phyloP scores from a whole-genome alignment of 2,888 invertebrate species.

The Pheosia gnoma region DNA sequence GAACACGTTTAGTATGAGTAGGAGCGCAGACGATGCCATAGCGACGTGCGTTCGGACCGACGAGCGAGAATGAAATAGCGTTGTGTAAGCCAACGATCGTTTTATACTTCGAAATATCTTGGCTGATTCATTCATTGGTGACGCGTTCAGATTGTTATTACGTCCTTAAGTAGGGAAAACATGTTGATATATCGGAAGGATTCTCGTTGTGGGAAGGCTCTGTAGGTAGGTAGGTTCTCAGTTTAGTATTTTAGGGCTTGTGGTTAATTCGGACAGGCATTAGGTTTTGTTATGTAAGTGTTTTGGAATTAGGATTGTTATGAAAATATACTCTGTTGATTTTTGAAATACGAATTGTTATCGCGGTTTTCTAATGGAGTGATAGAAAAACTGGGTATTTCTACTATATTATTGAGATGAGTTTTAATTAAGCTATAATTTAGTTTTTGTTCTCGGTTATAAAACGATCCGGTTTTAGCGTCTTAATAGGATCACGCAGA shows the following conservation, averaged over 20 bases:
- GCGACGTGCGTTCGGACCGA: slow-evolving; percentile 30
- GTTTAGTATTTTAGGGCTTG: not conserved
- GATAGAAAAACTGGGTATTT: no score
- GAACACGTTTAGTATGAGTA: slow-evolving; percentile 60
- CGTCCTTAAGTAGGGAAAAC: not conserved
- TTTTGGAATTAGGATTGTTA: not conserved
- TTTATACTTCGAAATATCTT: slow-evolving; percentile 48
- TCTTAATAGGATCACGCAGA: no score
- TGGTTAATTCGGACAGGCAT: not conserved
- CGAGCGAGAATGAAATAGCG: slow-evolving; percentile 62
- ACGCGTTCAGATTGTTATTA: slow-evolving; percentile 13
- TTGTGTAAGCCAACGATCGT: slow-evolving; percentile 30
- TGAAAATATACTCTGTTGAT: no score
- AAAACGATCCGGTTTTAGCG: no score
- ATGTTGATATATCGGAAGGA: slow-evolving; percentile 1
- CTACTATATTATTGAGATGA: no score
- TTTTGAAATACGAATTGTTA: no score
- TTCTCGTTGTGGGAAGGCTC: not conserved
- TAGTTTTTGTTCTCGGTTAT: no score
- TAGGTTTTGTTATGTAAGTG: not conserved
- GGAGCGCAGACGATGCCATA: slow-evolving; percentile 40
- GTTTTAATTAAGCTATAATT: no score
- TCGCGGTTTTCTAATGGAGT: no score
- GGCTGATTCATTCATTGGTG: slow-evolving; percentile 15
- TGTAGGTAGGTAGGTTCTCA: not conserved